A percentile compares a stretch with the other conserved stretches of the same genome.
These are phyloP conservation scores for Melanotaenia nigrans DNA, from an alignment of 2,797 vertebrate species.

Conservation along the genomic window DNA sequence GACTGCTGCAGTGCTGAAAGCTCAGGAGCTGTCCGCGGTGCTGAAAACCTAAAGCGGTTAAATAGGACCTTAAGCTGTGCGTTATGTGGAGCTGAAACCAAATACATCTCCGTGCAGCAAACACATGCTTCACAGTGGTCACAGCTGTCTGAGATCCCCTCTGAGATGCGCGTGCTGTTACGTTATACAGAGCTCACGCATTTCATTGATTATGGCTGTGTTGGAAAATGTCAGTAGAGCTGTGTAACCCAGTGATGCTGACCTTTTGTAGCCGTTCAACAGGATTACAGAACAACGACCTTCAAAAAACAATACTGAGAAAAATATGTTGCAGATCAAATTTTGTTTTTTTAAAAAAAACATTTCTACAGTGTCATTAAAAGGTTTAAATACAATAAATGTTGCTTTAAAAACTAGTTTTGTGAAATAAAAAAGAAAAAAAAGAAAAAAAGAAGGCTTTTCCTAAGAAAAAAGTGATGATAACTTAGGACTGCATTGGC, in stretches of 20 bases:
- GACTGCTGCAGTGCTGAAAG: conserved; percentile 22
- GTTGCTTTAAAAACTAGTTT: not conserved
- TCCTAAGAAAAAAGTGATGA: not conserved
- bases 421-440: not conserved
- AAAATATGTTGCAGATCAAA: conserved; percentile 41
- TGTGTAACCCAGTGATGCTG: conserved; percentile 63
- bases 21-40: conserved; percentile 70
- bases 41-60: conserved; percentile 46
- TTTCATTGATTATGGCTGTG: conserved; percentile 78
- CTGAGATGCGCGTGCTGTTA: conserved; percentile 38
- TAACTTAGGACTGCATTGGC: conserved; percentile 27
- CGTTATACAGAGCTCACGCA: conserved; percentile 50
- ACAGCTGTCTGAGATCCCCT: conserved; percentile 55
- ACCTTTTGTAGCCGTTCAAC: conserved; percentile 66
- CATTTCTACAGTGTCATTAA: not conserved
- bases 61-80: conserved; percentile 10
- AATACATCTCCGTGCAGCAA: conserved; percentile 10
- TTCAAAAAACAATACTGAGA: conserved; percentile 55
- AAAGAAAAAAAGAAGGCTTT: not conserved
- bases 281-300: conserved; percentile 44
- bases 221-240: conserved; percentile 74
- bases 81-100: conserved; percentile 11
- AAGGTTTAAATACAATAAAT: not conserved
- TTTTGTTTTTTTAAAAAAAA: conserved; percentile 1
- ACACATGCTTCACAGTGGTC: conserved; percentile 49